Evolutionary conservation across 2,888 invertebrate genomes (phyloP).

Genomic region (Gerris lacustris): DNA sequence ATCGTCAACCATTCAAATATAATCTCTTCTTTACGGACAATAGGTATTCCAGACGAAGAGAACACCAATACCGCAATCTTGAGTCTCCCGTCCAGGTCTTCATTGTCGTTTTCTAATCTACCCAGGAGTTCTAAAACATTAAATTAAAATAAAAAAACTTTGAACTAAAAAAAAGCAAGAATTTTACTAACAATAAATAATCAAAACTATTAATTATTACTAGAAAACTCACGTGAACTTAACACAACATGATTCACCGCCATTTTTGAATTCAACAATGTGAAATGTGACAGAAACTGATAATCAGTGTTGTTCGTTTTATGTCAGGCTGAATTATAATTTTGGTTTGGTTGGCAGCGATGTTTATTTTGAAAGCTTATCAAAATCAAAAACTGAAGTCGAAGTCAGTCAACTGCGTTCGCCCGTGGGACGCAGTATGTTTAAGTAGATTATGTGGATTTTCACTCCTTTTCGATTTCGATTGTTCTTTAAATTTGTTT

Average conservation of each 20-base stretch:
- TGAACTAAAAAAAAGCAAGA: background rate
- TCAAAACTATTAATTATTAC: slow-evolving; percentile 4
- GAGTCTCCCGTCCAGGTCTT: slow-evolving; percentile 19
- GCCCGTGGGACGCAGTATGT: too few relatives aligned
- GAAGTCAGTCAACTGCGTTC: too few relatives aligned
- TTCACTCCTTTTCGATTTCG: too few relatives aligned
- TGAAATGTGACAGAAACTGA: too few relatives aligned
- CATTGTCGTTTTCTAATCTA: slow-evolving; percentile 17
- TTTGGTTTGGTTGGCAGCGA: too few relatives aligned
- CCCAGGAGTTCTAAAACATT: slow-evolving; percentile 17
- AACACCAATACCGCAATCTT: slow-evolving; percentile 20
- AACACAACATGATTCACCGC: background rate
- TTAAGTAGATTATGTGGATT: too few relatives aligned
- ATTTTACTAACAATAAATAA: background rate
- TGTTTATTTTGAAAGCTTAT: too few relatives aligned
- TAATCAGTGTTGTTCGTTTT: too few relatives aligned
- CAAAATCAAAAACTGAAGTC: too few relatives aligned
- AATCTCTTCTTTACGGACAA: slow-evolving; percentile 23
- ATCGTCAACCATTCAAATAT: slow-evolving; percentile 17
- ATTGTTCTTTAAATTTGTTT: too few relatives aligned
- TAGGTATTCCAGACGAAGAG: slow-evolving; percentile 20
- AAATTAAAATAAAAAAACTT: background rate
- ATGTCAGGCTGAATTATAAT: too few relatives aligned
- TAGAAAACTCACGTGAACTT: background rate
- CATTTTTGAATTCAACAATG: background rate